phyloP scores from a whole-genome alignment of 2,888 invertebrate species.

The Galerucella pusilla region DNA sequence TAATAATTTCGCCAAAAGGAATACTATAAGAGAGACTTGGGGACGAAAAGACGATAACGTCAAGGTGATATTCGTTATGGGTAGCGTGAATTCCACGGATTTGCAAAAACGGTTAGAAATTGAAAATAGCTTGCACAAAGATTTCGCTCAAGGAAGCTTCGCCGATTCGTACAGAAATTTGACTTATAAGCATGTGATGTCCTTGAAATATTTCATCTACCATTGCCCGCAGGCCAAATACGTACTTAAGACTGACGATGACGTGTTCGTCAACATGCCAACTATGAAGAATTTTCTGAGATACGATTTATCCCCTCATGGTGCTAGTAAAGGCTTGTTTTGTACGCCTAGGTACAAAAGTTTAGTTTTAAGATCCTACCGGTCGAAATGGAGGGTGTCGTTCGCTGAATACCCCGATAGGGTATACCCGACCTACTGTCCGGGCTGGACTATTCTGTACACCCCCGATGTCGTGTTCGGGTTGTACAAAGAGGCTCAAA shows the following conservation, averaged over 20 bases:
- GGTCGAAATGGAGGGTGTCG: slow-evolving; percentile 83
- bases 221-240: slow-evolving; percentile 75
- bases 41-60: slow-evolving; percentile 69
- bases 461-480: slow-evolving; percentile 69
- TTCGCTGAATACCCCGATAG: slow-evolving; percentile 72
- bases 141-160: slow-evolving; percentile 83
- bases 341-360: slow-evolving; percentile 67
- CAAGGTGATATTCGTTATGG: slow-evolving; percentile 76
- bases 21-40: slow-evolving; percentile 80
- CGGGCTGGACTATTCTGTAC: slow-evolving; percentile 74
- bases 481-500: slow-evolving; percentile 67
- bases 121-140: slow-evolving; percentile 71
- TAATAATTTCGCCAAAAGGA: slow-evolving; percentile 72
- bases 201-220: slow-evolving; percentile 80
- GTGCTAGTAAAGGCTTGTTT: slow-evolving; percentile 72
- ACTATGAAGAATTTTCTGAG: slow-evolving; percentile 71
- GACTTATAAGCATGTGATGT: slow-evolving; percentile 87
- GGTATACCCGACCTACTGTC: slow-evolving; percentile 81
- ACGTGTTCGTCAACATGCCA: slow-evolving; percentile 78
- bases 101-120: slow-evolving; percentile 57
- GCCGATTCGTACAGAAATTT: slow-evolving; percentile 82
- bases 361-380: slow-evolving; percentile 65
- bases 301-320: slow-evolving; percentile 70
- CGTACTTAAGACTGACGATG: slow-evolving; percentile 82
- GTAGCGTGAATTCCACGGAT: slow-evolving; percentile 64